phyloP scores from a whole-genome alignment of 2,797 vertebrate genomes.

The Rhabdophis nuchalis region DNA sequence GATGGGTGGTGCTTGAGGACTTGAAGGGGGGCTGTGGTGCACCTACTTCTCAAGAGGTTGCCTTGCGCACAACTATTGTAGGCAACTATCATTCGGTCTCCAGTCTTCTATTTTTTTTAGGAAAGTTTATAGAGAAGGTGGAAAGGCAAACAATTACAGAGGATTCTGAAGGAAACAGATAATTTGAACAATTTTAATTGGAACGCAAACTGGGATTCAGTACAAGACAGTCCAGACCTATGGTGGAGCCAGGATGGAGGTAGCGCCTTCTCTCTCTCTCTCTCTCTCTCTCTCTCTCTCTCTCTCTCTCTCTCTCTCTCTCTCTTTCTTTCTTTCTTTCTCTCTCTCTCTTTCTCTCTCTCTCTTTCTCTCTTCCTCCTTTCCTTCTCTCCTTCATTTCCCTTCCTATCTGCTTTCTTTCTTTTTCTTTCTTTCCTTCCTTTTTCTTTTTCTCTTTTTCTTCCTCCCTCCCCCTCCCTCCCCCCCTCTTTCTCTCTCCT shows the following conservation, averaged over 20 bases:
- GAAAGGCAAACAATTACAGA: neutral
- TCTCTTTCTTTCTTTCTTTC: no score
- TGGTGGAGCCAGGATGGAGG: neutral
- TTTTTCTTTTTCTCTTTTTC: no score
- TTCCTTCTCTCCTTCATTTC: no score
- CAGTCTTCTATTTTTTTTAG: neutral
- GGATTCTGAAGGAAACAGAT: neutral
- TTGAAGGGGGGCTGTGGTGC: neutral
- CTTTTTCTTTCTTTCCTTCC: no score
- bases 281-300: no score
- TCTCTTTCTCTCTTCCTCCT: no score
- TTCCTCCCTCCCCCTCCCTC: no score
- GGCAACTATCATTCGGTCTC: neutral
- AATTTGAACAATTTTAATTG: neutral
- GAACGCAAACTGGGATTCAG: neutral
- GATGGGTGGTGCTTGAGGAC: neutral
- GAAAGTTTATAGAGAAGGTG: neutral
- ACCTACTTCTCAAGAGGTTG: neutral
- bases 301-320: no score
- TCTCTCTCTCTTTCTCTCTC: no score
- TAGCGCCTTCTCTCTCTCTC: neutral
- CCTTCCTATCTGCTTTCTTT: no score
- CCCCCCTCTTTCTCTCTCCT: no score
- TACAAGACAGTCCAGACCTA: neutral
- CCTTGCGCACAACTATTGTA: neutral